Conservation (phyloP, 2,888 invertebrate genomes). For the Melipona bicolor region DNA sequence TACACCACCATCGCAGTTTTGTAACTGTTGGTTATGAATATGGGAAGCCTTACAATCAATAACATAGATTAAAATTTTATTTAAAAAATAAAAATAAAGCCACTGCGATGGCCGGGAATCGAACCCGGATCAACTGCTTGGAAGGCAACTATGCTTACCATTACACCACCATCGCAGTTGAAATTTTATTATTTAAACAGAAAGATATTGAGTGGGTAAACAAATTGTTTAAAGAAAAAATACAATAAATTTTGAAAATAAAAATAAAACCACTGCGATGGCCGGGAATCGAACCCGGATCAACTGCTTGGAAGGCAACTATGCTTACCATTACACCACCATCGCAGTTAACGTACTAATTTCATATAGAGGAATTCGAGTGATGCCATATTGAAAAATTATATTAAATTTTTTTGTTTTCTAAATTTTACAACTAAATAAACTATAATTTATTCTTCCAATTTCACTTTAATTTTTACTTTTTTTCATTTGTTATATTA, state of each 20-base stretch:
- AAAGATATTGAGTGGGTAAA: not conserved
- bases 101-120: conserved; percentile 64
- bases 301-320: conserved; percentile 84
- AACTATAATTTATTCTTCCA: not conserved
- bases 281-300: conserved; percentile 82
- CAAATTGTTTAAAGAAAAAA: not conserved
- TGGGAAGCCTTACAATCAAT: too few relatives aligned
- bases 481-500: not conserved
- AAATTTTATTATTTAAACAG: not conserved
- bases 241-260: not conserved
- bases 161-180: not conserved
- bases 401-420: too few relatives aligned
- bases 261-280: conserved; percentile 1
- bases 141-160: conserved; percentile 81
- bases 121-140: conserved; percentile 84
- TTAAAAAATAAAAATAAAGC: not conserved
- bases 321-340: conserved; percentile 60
- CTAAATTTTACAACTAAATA: not conserved
- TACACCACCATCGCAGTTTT: conserved; percentile 6
- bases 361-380: not conserved
- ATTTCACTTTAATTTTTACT: not conserved
- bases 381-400: conserved; percentile 23
- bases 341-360: not conserved
- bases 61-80: too few relatives aligned
- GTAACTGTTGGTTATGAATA: too few relatives aligned